Conservation (phyloP, 2,888 invertebrate species). For the Drosophila seclusa region DNA sequence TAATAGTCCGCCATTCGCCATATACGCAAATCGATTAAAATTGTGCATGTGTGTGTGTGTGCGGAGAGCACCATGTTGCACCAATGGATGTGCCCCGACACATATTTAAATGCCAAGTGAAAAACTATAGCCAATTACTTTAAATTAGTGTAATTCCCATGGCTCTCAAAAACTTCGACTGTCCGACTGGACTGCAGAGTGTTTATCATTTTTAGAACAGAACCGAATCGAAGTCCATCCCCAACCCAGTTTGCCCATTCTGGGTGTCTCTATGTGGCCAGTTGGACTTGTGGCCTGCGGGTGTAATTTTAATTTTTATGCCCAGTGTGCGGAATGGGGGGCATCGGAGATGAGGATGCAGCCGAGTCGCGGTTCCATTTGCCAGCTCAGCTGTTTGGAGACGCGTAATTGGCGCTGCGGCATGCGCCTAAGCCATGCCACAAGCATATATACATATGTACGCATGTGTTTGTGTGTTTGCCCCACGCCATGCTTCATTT, state of each 20-base stretch:
- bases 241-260: constrained; percentile 3
- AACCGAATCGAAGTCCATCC: constrained; percentile 10
- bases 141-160: constrained; percentile 85
- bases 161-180: constrained; percentile 42
- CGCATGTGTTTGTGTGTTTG: constrained; percentile 4
- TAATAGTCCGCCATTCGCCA: constrained; percentile 75
- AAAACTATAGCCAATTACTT: constrained; percentile 84
- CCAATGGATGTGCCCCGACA: constrained; percentile 48
- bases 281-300: constrained; percentile 69
- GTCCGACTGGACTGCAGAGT: constrained; percentile 34
- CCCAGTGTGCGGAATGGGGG: constrained; percentile 27
- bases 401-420: constrained; percentile 71
- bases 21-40: constrained; percentile 85
- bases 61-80: constrained; percentile 32
- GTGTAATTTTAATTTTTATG: constrained; percentile 83
- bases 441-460: constrained; percentile 21
- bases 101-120: constrained; percentile 83
- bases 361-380: constrained; percentile 8
- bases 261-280: constrained; percentile 22
- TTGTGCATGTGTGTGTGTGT: constrained; percentile 52
- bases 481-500: constrained; percentile 63
- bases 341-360: background rate
- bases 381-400: constrained; percentile 69
- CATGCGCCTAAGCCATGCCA: constrained; percentile 61
- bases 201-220: constrained; percentile 56